Conservation (phyloP, 2,888 invertebrate genomes). For the Sinodicranocentrus sp. region DNA sequence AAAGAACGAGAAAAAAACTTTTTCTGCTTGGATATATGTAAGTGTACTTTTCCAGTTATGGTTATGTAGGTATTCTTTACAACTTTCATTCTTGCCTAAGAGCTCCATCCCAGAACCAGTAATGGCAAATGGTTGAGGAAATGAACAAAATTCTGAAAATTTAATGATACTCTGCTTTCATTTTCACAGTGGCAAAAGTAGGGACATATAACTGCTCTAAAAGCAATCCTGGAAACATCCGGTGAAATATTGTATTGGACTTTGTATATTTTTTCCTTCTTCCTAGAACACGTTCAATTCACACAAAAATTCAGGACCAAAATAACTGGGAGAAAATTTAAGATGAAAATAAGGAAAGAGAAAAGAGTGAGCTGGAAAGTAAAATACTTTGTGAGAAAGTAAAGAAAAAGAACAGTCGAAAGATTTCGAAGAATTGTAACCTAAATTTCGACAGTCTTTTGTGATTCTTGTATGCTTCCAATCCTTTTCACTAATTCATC, state of each 20-base stretch:
- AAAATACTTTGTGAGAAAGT: too few species aligned
- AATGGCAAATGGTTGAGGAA: slow-evolving; percentile 48
- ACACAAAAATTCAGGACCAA: too few species aligned
- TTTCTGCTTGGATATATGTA: too few species aligned
- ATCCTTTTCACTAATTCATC: slow-evolving; percentile 12
- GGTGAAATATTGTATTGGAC: slow-evolving; percentile 30
- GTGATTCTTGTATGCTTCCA: background rate
- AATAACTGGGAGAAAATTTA: too few species aligned
- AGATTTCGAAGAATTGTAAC: too few species aligned
- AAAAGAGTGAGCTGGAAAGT: too few species aligned
- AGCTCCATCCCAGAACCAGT: slow-evolving; percentile 21
- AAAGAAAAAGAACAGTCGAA: too few species aligned
- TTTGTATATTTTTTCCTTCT: background rate
- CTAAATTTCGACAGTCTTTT: background rate
- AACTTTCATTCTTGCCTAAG: slow-evolving; percentile 11
- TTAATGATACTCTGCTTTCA: slow-evolving; percentile 27
- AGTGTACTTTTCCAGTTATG: slow-evolving; percentile 4
- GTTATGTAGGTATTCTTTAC: slow-evolving; percentile 23
- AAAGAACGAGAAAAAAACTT: too few species aligned
- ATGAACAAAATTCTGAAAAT: slow-evolving; percentile 54
- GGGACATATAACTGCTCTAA: slow-evolving; percentile 17
- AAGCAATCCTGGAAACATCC: background rate
- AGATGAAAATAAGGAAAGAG: too few species aligned
- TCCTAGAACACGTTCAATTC: background rate
- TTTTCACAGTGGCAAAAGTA: slow-evolving; percentile 13